Conservation (phyloP, 2,113 vertebrate genomes). For the Monarcha castaneiventris region DNA sequence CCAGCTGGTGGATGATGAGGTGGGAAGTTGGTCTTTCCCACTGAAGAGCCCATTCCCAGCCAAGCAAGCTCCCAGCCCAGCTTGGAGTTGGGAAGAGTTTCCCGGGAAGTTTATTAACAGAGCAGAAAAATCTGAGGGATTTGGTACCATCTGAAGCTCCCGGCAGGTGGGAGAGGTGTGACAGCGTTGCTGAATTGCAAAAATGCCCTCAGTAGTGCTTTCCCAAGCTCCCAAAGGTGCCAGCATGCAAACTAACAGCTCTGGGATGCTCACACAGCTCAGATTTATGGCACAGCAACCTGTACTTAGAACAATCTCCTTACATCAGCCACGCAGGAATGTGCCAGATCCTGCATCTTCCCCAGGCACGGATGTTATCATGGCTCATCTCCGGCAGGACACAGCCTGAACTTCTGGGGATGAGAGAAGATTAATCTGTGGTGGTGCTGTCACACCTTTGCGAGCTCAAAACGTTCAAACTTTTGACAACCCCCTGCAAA, state of each 20-base stretch:
- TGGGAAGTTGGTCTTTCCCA: neutral
- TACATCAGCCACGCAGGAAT: neutral
- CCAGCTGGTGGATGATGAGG: neutral
- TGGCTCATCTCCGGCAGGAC: neutral
- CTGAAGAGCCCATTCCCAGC: neutral
- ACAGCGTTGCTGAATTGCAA: neutral
- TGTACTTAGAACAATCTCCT: neutral
- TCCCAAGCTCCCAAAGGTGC: neutral
- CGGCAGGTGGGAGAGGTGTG: neutral
- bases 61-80: neutral
- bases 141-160: neutral
- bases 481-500: neutral
- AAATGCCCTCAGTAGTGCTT: neutral
- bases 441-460: neutral
- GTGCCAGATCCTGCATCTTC: neutral
- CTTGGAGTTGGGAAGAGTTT: neutral
- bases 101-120: neutral
- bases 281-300: neutral
- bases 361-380: accelerated
- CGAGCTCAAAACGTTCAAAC: neutral
- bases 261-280: neutral
- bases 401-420: neutral
- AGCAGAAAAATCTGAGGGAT: neutral
- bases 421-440: neutral
- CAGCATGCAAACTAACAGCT: neutral